Conservation (phyloP, 2,888 invertebrate species). For the Campaea margaritaria region DNA sequence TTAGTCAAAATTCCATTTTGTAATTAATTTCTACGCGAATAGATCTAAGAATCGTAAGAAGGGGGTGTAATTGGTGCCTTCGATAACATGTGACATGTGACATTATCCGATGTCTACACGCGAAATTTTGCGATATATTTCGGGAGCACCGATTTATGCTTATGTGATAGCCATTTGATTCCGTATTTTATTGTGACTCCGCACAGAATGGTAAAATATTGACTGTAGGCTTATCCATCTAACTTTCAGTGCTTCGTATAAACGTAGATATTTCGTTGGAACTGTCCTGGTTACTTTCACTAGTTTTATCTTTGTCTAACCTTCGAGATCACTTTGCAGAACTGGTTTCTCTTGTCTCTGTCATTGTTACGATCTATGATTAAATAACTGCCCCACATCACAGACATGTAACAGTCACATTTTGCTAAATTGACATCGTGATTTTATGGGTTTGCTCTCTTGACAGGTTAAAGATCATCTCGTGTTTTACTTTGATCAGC, state of each 20-base stretch:
- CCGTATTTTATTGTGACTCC: slow-evolving; percentile 42
- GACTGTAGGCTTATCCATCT: slow-evolving; percentile 40
- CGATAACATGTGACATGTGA: slow-evolving; percentile 22
- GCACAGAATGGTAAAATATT: slow-evolving; percentile 36
- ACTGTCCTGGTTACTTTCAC: slow-evolving; percentile 58
- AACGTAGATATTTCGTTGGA: slow-evolving; percentile 43
- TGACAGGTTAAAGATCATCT: slow-evolving; percentile 11
- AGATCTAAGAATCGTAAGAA: no score
- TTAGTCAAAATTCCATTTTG: no score
- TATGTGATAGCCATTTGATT: slow-evolving; percentile 33
- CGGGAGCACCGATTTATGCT: slow-evolving; percentile 32
- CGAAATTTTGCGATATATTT: slow-evolving; percentile 38
- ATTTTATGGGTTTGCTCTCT: slow-evolving; percentile 18
- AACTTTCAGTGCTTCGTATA: slow-evolving; percentile 38
- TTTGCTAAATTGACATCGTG: slow-evolving; percentile 20
- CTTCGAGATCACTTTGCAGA: slow-evolving; percentile 54
- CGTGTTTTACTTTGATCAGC: slow-evolving; percentile 5
- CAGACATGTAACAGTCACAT: slow-evolving; percentile 22
- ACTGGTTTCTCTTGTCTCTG: slow-evolving; percentile 54
- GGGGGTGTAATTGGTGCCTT: slow-evolving; percentile 12
- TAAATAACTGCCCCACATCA: slow-evolving; percentile 27
- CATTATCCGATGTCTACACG: slow-evolving; percentile 33
- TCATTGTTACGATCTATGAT: slow-evolving; percentile 42
- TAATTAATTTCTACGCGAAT: no score
- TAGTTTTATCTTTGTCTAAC: slow-evolving; percentile 53